Conservation (phyloP, 2,888 invertebrate genomes). For the Cosmia trapezina region DNA sequence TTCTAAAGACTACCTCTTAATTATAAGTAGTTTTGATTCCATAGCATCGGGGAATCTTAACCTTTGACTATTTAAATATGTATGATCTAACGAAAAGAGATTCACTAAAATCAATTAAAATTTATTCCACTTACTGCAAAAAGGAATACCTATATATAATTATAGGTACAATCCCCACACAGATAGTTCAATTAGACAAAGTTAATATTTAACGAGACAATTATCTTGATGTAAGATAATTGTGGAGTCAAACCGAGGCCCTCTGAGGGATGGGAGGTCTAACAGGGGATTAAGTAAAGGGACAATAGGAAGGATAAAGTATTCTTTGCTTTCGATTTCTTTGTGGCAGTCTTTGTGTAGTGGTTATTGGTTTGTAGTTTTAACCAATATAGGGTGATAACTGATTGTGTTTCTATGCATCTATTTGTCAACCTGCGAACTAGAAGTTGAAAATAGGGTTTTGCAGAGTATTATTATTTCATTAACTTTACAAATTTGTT, state of each 20-base stretch:
- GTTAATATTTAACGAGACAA: conserved; percentile 63
- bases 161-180: neutral
- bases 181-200: conserved; percentile 53
- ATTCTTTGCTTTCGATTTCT: conserved; percentile 18
- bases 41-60: neutral
- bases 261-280: conserved; percentile 18
- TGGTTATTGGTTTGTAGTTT: conserved; percentile 16
- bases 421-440: no score
- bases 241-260: conserved; percentile 29
- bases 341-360: conserved; percentile 11
- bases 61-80: neutral
- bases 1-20: no score
- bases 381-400: neutral
- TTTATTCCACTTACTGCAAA: neutral
- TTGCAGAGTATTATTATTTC: no score
- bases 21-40: neutral
- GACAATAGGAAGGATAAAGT: conserved; percentile 32
- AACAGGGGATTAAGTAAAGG: conserved; percentile 37
- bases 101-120: neutral
- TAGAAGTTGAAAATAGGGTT: no score
- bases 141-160: neutral
- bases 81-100: neutral
- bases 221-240: conserved; percentile 56
- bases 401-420: neutral
- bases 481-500: no score